Evolutionary conservation across 1,140 invertebrate species (phyloP).

Genomic region (Papilio machaon): DNA sequence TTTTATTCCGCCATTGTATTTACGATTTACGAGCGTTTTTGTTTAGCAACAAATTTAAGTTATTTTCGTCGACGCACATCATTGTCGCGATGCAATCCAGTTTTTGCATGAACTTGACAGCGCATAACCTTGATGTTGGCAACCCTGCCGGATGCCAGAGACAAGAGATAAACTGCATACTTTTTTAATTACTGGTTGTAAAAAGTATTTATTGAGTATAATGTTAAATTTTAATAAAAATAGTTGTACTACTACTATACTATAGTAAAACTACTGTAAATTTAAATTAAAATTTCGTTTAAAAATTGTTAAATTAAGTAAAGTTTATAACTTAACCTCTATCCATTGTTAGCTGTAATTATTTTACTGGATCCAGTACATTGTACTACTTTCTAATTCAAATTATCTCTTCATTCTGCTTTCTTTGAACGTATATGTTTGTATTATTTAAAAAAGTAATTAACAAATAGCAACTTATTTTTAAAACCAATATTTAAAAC

Average conservation of each 20-base stretch:
- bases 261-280: too few relatives aligned
- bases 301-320: not conserved
- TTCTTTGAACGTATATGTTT: not conserved
- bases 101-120: conserved; percentile 12
- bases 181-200: not conserved
- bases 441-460: not conserved
- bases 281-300: not conserved
- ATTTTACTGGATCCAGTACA: not conserved
- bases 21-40: not conserved
- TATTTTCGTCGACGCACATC: conserved; percentile 14
- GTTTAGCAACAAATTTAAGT: not conserved
- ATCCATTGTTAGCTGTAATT: not conserved
- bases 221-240: too few relatives aligned
- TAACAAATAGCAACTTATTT: not conserved
- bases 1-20: not conserved
- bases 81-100: not conserved
- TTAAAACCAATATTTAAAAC: not conserved
- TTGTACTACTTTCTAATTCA: conserved; percentile 20
- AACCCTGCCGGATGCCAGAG: not conserved
- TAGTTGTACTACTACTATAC: too few relatives aligned
- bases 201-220: not conserved
- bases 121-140: not conserved
- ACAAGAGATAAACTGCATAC: not conserved
- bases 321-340: not conserved
- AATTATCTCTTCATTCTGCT: not conserved